Evolutionary conservation across 2,797 vertebrate genomes (phyloP).

Genomic region (Mus caroli): DNA sequence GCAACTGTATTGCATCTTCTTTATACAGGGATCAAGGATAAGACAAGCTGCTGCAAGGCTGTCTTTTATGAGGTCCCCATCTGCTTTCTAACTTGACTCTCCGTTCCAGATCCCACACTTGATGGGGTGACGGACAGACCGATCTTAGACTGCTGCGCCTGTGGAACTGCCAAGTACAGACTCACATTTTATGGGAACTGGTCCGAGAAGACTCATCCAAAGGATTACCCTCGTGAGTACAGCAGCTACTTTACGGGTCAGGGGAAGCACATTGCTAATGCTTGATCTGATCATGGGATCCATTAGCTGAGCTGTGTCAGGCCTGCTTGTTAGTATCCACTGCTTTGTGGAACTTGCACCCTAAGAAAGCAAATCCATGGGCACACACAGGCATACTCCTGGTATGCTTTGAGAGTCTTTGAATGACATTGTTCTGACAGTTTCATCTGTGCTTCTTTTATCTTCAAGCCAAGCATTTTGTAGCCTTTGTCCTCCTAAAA

Average conservation of each 20-base stretch:
- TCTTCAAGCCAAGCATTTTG: conserved; percentile 1
- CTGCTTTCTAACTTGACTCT: conserved; percentile 31
- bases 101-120: conserved; percentile 89
- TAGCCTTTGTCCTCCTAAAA: not conserved
- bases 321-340: not conserved
- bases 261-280: not conserved
- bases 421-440: not conserved
- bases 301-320: not conserved
- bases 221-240: conserved; percentile 97
- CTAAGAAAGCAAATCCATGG: not conserved
- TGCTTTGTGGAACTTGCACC: conserved; percentile 8
- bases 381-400: not conserved
- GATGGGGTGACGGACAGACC: conserved; percentile 92
- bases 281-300: not conserved
- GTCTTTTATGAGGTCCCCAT: not conserved
- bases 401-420: conserved; percentile 34
- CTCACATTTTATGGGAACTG: conserved; percentile 98
- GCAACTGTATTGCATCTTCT: not conserved
- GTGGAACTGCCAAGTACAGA: conserved; percentile 98
- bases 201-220: conserved; percentile 97
- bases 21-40: not conserved
- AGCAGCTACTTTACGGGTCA: conserved; percentile 18
- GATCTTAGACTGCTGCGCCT: conserved; percentile 95
- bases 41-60: not conserved
- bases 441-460: conserved; percentile 55